Evolutionary conservation across 1,140 invertebrate species (phyloP), one percentile per base, ranked within the genome.

Genomic region (Leptoteleia sp.): DNA sequence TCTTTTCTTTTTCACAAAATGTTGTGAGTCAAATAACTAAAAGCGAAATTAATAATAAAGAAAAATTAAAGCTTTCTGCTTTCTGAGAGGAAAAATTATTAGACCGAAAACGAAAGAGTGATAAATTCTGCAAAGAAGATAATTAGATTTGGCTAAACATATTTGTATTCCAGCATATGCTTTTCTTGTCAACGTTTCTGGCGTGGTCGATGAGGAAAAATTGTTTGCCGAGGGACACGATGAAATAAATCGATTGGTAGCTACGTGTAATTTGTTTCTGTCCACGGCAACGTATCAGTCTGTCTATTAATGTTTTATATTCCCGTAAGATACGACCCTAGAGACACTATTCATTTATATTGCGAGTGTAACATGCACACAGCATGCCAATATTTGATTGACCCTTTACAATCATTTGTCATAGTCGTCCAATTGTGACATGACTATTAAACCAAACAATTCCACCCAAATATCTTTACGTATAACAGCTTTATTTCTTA

Each of bases 271-370:
- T 89, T 88, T 85, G 79, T 87, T 85, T 76, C 81, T 83, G 82
- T 86, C 85, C 77, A 71, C 84, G 78, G 79, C 83, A 87, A 86
- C 84, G 82, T 79, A 76, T 72, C 76, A 79, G 85, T 87, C 82
- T 83, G 79, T 87, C 84, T 83, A 88, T 87, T 88, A 88, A 88
- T 86, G 82, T 86, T 87, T 86, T 83, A 80, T 85, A 84, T 86
- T 84, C 84, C 78, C 78, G 72, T 81, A 85, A 84, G 82, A 87
- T 86, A 85, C 79, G 76, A 68, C 81, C 81, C 81, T 45, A 73
- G 85, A 82, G 85, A 86, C 82, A 54, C 83, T 82, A 86, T 88
- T 88, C 86, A 88, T 89, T 88, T 87, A 87, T 89, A 87, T 83
- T 71, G 81, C 65, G 64, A 75, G 16, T 42, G 67, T 81, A 43